phyloP scores from a whole-genome alignment of 2,797 vertebrate species.

The Xenops minutus region DNA sequence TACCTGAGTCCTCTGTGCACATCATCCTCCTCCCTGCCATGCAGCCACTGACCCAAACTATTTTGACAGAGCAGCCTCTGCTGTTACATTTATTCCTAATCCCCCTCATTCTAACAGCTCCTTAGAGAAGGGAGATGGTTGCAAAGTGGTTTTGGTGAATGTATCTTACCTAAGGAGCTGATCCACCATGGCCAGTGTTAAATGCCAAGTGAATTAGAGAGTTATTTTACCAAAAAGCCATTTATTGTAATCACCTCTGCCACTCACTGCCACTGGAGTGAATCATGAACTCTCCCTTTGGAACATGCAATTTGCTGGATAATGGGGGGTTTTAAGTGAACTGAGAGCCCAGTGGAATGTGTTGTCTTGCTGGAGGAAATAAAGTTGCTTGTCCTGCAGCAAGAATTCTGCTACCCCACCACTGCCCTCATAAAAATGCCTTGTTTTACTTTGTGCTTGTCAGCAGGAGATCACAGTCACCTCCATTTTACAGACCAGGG shows the following conservation, averaged over 20 bases:
- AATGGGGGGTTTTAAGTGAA: neutral
- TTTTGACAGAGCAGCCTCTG: neutral
- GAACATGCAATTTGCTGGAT: neutral
- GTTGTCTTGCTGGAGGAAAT: neutral
- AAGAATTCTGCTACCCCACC: neutral
- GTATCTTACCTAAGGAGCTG: neutral
- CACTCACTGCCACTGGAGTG: neutral
- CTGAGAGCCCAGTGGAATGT: neutral
- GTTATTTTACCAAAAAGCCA: neutral
- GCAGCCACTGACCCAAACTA: neutral
- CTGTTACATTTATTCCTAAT: neutral
- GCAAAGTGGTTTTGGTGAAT: neutral
- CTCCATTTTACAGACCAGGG: neutral
- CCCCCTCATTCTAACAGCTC: neutral
- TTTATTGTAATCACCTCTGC: constrained; percentile 6
- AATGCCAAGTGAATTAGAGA: constrained; percentile 4
- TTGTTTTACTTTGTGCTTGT: neutral
- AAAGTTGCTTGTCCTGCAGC: neutral
- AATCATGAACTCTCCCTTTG: neutral
- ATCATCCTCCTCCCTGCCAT: rapidly evolving
- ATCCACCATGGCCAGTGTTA: neutral
- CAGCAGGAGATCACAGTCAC: neutral
- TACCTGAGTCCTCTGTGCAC: neutral
- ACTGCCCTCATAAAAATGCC: neutral
- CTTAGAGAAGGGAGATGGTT: neutral